These are phyloP conservation scores for Lottia scabra DNA, from an alignment of 2,888 invertebrate genomes.

Conservation along the genomic window DNA sequence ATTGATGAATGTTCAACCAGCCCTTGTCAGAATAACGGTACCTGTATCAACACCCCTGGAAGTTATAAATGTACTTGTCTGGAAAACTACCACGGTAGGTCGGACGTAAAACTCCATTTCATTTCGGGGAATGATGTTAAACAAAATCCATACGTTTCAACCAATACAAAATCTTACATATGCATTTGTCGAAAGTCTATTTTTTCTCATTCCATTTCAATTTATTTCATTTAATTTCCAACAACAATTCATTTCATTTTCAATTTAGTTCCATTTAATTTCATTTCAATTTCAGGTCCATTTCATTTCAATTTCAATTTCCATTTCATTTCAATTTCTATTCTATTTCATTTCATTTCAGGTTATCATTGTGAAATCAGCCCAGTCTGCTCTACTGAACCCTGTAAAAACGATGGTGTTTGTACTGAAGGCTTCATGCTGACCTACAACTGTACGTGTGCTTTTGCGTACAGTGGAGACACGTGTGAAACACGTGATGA, in stretches of 20 bases:
- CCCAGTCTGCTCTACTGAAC: neutral
- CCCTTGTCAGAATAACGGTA: conserved; percentile 14
- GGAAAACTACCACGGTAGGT: conserved; percentile 18
- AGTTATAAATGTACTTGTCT: conserved; percentile 22
- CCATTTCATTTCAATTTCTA: too few relatives aligned
- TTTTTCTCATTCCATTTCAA: too few relatives aligned
- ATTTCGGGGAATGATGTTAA: too few relatives aligned
- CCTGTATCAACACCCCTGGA: conserved; percentile 22
- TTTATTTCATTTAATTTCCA: too few relatives aligned
- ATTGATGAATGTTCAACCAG: conserved; percentile 24
- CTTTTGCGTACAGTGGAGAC: conserved; percentile 14
- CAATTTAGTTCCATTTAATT: too few relatives aligned
- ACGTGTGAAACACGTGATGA: conserved; percentile 10
- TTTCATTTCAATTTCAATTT: too few relatives aligned
- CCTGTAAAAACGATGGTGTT: neutral
- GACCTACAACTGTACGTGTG: conserved; percentile 13
- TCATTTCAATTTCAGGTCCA: too few relatives aligned
- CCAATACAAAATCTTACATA: too few relatives aligned
- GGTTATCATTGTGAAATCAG: neutral
- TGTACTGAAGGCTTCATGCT: neutral
- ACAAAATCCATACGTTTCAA: too few relatives aligned
- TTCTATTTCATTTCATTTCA: neutral
- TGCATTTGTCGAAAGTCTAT: too few relatives aligned
- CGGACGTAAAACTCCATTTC: too few relatives aligned
- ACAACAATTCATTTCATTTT: too few relatives aligned